Evolutionary conservation across 2,888 invertebrate species (phyloP).

Genomic region (Tenthredo distinguenda): DNA sequence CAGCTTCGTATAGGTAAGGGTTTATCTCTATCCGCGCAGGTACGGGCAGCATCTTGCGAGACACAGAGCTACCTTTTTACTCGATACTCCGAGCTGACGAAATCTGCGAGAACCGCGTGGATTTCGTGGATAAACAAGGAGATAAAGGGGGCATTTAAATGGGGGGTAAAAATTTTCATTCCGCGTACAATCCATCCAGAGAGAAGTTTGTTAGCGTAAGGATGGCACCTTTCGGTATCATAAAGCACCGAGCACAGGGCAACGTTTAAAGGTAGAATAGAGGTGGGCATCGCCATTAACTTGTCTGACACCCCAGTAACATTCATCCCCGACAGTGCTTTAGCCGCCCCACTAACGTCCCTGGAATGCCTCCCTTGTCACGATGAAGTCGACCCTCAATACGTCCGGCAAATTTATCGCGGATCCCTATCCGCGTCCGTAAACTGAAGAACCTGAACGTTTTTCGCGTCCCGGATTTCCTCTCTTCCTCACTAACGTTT

Average conservation of each 20-base stretch:
- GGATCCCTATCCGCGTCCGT: constrained; percentile 17
- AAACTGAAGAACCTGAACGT: neutral
- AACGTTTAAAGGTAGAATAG: constrained; percentile 48
- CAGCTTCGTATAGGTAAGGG: neutral
- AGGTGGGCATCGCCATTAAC: constrained; percentile 50
- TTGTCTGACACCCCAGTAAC: constrained; percentile 53
- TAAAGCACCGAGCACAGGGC: constrained; percentile 18
- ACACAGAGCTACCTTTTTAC: neutral
- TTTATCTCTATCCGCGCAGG: neutral
- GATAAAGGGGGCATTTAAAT: neutral
- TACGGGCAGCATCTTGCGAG: neutral
- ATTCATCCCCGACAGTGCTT: constrained; percentile 51
- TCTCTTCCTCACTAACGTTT: neutral
- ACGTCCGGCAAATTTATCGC: constrained; percentile 65
- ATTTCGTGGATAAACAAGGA: constrained; percentile 11
- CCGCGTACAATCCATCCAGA: neutral
- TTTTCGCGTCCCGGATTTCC: neutral
- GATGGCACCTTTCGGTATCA: neutral
- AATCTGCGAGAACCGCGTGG: neutral
- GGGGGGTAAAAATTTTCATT: neutral
- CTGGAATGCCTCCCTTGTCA: constrained; percentile 58
- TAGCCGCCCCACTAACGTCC: constrained; percentile 42
- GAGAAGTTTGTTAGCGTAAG: constrained; percentile 11
- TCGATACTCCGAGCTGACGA: neutral
- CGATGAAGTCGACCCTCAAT: constrained; percentile 61